Base-by-base conservation (phyloP, 1,140 invertebrate genomes). In the Eupeodes corollae region DNA sequence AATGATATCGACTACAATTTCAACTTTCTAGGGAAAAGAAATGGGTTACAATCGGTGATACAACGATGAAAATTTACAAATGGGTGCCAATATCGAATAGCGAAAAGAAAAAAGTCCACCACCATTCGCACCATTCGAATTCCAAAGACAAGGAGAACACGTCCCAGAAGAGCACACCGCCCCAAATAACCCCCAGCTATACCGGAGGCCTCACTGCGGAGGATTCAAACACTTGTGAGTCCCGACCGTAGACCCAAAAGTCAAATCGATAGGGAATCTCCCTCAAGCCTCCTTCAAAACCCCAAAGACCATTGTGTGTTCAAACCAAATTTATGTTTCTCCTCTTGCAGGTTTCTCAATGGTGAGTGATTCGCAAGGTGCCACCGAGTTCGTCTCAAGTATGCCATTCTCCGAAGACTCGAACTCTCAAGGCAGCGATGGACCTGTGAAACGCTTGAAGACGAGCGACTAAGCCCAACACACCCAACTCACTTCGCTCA, bases 31-130 rank as follows among this genome's bases (percentile, higher is more conserved):
- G 90, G 90, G 92, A 97, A 69, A 97, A 97, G 68, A 95, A 95
- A 79, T 96, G 93, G 92, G 91, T 98, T 1, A 95, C 91, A 2
- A 91, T 98, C 67, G 91, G 91, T 44, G 93, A 98, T 69, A 96
- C 92, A 1, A 91, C 91, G 13, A 95, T 98, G 90, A 95, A 93
- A 75, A 94, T 98, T 59, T 96, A 88, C 65, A 97, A 97, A 78
- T 98, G 93, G 93, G 92, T 97, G 38, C 93, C 93, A 43, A 84
- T 93, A 67, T 83, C 83, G 3, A 63, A 58, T 42, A 59, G 78
- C 48, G 85, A 88, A 57, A 82, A 84, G 65, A 79, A 78, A 47
- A 78, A 72, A 63, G 79, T 75, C 65, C 57, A 51, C 46, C 53
- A 55, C 46, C 79, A 76, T 63, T 77, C 78, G 21, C 21, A 52